Evolutionary conservation across 1,140 invertebrate genomes (phyloP), one percentile per base, ranked within the genome.

Genomic region (Adoxophyes honmai): DNA sequence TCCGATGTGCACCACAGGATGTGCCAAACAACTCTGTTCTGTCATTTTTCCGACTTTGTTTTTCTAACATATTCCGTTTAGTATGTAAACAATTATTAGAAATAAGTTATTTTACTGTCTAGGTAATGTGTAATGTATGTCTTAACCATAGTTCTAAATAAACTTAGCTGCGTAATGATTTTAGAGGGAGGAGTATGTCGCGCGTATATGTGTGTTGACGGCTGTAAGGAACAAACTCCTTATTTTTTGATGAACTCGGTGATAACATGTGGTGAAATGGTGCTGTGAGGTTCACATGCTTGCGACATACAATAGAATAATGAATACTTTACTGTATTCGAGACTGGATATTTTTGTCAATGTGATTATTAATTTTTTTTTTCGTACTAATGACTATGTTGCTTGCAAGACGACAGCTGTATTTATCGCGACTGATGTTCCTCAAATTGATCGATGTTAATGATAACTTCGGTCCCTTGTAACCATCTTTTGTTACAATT

Each of bases 341-440:
- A 73, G 75, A 82, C 70, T 78, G 81, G 73, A 63, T 70, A 74
- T 71, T 82, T 75, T 82, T 78, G 76, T 82, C 73, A 73, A 81
- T 86, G 82, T 86, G 81, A 84, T 84, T 84, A 76, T 72, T 75
- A 76, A 78, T 82, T 84, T 79, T 79, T 80, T 82, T 79, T 79
- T 80, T 82, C 81, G 67, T 81, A 84, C 66, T 76, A 60, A 28
- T 72, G 66, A 75, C 55, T 73, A 68, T 77, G 76, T 82, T 82
- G 83, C 79, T 81, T 78, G 78, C 78, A 75, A 75, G 67, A 75
- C 69, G 70, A 75, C 68, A 66, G 66, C 70, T 75, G 70, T 78
- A 73, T 68, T 75, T 81, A 73, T 79, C 80, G 77, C 80, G 84
- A 89, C 86, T 87, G 82, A 89, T 83, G 87, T 90, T 90, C 89